Evolutionary conservation across 1,140 invertebrate species (phyloP).

Genomic region (Sipha flava): DNA sequence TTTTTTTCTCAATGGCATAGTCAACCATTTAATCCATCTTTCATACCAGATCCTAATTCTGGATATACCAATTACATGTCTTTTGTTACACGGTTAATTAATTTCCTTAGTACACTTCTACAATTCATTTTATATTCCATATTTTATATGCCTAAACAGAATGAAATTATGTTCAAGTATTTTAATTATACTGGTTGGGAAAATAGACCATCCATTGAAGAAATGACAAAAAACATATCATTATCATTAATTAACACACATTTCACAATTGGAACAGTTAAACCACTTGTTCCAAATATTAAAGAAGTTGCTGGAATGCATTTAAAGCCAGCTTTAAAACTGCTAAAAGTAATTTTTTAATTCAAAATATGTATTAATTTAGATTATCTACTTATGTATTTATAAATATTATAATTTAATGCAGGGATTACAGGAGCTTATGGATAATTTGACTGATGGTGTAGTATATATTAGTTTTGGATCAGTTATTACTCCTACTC

Average conservation of each 20-base stretch:
- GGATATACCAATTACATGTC: background rate
- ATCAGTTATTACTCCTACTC: slow-evolving; percentile 30
- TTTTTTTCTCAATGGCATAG: background rate
- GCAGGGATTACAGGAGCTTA: slow-evolving; percentile 30
- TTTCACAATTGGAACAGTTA: slow-evolving; percentile 39
- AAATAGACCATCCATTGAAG: slow-evolving; percentile 33
- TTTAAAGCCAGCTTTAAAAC: slow-evolving; percentile 40
- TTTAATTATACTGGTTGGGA: slow-evolving; percentile 37
- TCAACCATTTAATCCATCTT: slow-evolving; percentile 39
- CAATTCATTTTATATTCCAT: background rate
- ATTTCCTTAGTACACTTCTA: background rate
- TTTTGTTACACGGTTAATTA: background rate
- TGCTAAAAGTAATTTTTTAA: slow-evolving; percentile 35
- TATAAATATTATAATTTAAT: background rate
- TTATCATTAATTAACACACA: slow-evolving; percentile 40
- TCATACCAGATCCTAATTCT: slow-evolving; percentile 46
- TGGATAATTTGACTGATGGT: slow-evolving; percentile 38
- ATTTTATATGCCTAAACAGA: slow-evolving; percentile 38
- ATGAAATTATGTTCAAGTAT: slow-evolving; percentile 31
- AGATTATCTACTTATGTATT: slow-evolving; percentile 40
- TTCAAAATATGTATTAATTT: background rate
- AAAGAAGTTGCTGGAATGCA: slow-evolving; percentile 57
- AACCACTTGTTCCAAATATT: slow-evolving; percentile 46
- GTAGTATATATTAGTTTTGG: slow-evolving; percentile 40
- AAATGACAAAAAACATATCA: slow-evolving; percentile 35